Evolutionary conservation across 2,888 invertebrate genomes (phyloP), one percentile per base, ranked within the genome.

Genomic region (Netelia virgata): DNA sequence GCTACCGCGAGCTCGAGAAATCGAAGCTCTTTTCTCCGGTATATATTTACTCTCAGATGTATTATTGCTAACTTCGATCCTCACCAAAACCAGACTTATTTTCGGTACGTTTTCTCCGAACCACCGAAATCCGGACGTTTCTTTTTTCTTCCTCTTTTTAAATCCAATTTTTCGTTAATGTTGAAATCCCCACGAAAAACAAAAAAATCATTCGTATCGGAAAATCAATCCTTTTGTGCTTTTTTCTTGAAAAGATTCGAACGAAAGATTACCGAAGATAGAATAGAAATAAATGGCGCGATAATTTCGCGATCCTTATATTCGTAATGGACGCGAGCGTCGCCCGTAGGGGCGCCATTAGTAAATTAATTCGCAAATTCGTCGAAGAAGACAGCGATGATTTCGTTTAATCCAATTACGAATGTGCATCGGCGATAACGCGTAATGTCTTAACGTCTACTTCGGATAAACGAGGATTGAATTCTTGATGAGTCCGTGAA

Each of bases 1-100:
- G n/a, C 20, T 53, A 69, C 14, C 57, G 55, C 43, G 59, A 72
- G 47, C 61, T 78, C 11, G 43, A 55, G 55, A 83, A 66, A 76
- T 47, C 47, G 76, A 69, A 41, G 53, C 63, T 69, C 47, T 75
- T 75, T 75, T 79, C 41, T 75, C 5, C 53, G 77, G 55, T 59
- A 61, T 72, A 72, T 76, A 72, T 66, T 66, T 63, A 57, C 70
- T 82, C 53, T 76, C 23, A 18, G 3, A 41, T 66, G 16, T 64
- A 76, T 76, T 57, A 75, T 55, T 43, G 20, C 55, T 61, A 68
- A 50, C 50, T 55, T 73, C 20, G 11, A 28, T 57, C 23, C 23
- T 18, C 57, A 36, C 14, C 68, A 18, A 61, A 77, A 61, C 41
- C 57, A 59, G 2, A 28, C 28, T 73, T 53, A 55, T 72, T 77